A percentile compares a stretch with the other conserved stretches of the same genome.
phyloP scores from a whole-genome alignment of 2,797 vertebrate species.

The Distichodus sexfasciatus region DNA sequence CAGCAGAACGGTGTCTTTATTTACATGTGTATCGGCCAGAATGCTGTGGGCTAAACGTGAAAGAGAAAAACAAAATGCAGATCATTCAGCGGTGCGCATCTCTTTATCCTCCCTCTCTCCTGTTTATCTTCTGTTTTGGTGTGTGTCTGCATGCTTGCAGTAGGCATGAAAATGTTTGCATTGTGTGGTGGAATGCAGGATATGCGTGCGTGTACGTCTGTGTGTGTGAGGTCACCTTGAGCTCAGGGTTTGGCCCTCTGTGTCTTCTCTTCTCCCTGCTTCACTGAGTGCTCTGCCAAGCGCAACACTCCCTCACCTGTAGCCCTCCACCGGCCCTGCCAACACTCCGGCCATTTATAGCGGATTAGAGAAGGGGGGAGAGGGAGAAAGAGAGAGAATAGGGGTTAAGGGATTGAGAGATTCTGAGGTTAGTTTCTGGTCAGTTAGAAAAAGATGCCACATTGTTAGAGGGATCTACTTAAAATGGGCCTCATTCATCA shows the following conservation, averaged over 20 bases:
- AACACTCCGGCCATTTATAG: slow-evolving; percentile 75
- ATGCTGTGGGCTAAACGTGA: not conserved
- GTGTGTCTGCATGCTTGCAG: slow-evolving; percentile 23
- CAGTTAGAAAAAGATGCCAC: slow-evolving; percentile 11
- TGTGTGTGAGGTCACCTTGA: slow-evolving; percentile 73
- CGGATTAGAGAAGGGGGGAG: slow-evolving; percentile 65
- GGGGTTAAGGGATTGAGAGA: not conserved
- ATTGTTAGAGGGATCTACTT: too few species aligned
- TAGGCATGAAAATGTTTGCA: slow-evolving; percentile 18
- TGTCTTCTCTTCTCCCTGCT: slow-evolving; percentile 67
- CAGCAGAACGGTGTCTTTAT: not conserved
- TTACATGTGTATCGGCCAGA: slow-evolving; percentile 1
- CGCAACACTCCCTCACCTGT: slow-evolving; percentile 73
- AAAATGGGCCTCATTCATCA: too few species aligned
- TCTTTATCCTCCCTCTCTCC: not conserved
- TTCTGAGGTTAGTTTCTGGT: slow-evolving; percentile 14
- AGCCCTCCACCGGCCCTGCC: slow-evolving; percentile 76
- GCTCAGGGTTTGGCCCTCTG: slow-evolving; percentile 53
- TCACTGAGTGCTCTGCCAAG: slow-evolving; percentile 77
- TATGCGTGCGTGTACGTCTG: slow-evolving; percentile 1
- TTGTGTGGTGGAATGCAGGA: slow-evolving; percentile 21
- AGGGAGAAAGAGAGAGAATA: slow-evolving; percentile 18
- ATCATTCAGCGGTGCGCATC: too few species aligned
- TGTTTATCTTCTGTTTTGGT: slow-evolving; percentile 38
- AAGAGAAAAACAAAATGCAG: slow-evolving; percentile 3